Evolutionary conservation across 2,797 vertebrate species (phyloP), one percentile per base, ranked within the genome.

Genomic region (Cossypha dichroa): DNA sequence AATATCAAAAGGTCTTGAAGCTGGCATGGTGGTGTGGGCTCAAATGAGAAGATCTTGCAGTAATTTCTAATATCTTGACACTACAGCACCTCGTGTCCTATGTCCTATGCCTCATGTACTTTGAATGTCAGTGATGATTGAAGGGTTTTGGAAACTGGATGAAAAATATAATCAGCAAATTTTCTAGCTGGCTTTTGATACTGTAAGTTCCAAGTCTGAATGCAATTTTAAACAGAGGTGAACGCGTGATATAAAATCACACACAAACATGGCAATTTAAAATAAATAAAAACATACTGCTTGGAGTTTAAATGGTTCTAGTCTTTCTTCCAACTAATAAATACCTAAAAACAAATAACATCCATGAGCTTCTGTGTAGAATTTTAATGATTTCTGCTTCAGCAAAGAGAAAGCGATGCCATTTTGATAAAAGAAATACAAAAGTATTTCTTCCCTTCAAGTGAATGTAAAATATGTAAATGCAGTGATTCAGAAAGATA

Each of bases 391-490:
- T 81, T 91, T 91, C 23, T 96, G 31, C 17, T 83, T 92, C 69
- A 92, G 60, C 64, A 96, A 97, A 96, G 81, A 77, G 78, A 96
- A 92, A 75, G 22, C 31, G 87, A 75, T 86, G 58, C 20, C 52
- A 63, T 83, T 94, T 95, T 93, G 78, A 92, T 92, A 90, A 93
- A 86, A 96, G n/a, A 95, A 96, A 96, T 92, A 43, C 33, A 91
- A 82, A 97, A 59, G 6, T 54, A 46, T 68, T 68, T 85, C 29
- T 93, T 96, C 94, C 70, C 75, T 94, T 95, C 56, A 85, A 89
- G 74, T 83, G 95, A 91, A 91, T 85, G 46, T 84, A 78, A 97
- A 97, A 93, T 90, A 90, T 91, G 87, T 55, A 97, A 97, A 97
- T 85, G 15, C 3, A 15, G 8, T 68, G 41, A 94, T 66, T 90